Evolutionary conservation across 2,888 invertebrate genomes (phyloP).

Genomic region (Marronus borbonicus): DNA sequence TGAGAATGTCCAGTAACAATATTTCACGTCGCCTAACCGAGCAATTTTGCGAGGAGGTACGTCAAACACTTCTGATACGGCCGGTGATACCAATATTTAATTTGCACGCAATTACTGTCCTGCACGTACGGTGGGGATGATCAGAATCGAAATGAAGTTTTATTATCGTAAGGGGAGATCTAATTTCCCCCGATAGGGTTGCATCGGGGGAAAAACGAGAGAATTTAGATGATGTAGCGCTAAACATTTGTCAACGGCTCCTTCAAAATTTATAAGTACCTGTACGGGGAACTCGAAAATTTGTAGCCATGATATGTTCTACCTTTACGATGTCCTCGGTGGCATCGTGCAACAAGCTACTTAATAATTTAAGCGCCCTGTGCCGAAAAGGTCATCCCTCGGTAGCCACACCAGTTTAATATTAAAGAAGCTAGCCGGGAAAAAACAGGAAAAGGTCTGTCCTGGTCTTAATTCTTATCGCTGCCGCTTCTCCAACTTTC

Average conservation of each 20-base stretch:
- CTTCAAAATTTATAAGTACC: too few relatives aligned
- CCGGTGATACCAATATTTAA: constrained; percentile 4
- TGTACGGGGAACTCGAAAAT: too few relatives aligned
- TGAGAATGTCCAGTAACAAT: not conserved
- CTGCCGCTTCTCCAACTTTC: not conserved
- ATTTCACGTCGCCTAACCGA: not conserved
- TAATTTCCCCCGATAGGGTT: too few relatives aligned
- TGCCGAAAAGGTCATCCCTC: constrained; percentile 5
- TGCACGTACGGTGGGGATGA: not conserved
- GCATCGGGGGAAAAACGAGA: too few relatives aligned
- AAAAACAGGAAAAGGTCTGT: not conserved
- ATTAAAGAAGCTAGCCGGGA: not conserved
- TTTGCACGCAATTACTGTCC: not conserved
- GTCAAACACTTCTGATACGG: constrained; percentile 4
- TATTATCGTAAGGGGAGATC: too few relatives aligned
- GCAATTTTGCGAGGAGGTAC: not conserved
- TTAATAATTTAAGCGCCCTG: constrained; percentile 15
- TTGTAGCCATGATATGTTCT: too few relatives aligned
- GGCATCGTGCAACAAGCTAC: constrained; percentile 38
- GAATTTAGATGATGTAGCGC: too few relatives aligned
- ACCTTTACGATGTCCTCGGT: not conserved
- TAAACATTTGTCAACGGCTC: too few relatives aligned
- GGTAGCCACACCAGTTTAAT: constrained; percentile 5
- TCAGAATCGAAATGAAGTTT: too few relatives aligned
- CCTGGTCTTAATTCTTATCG: not conserved